Evolutionary conservation across 2,797 vertebrate species (phyloP).

Genomic region (Ibycter americanus): DNA sequence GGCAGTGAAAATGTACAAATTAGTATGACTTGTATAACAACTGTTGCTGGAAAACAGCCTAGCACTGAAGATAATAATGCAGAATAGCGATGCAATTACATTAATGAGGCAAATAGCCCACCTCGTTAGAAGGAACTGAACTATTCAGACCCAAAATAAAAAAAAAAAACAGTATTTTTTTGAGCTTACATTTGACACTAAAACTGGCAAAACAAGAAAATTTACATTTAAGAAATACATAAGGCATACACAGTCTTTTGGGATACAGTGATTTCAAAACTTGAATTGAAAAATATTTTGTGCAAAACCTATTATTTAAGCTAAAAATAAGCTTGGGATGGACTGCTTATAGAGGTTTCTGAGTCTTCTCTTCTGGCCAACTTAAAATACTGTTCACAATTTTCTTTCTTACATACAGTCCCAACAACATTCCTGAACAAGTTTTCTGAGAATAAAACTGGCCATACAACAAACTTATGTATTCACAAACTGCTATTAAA

Average conservation of each 20-base stretch:
- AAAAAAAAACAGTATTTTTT: neutral
- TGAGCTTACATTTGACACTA: neutral
- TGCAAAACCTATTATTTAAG: neutral
- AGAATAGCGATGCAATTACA: slow-evolving; percentile 49
- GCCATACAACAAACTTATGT: neutral
- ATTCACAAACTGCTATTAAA: neutral
- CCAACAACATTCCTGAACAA: neutral
- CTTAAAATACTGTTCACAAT: neutral
- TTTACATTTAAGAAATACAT: neutral
- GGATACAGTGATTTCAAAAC: neutral
- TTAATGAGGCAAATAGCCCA: slow-evolving; percentile 64
- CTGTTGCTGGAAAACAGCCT: slow-evolving; percentile 69
- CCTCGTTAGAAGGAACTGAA: slow-evolving; percentile 55
- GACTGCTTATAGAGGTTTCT: neutral
- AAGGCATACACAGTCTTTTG: neutral
- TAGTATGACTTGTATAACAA: slow-evolving; percentile 68
- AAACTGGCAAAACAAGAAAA: neutral
- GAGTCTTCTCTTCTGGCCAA: neutral
- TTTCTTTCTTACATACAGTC: neutral
- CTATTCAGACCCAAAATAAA: neutral
- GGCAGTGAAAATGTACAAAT: slow-evolving; percentile 73
- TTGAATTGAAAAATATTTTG: neutral
- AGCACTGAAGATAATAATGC: slow-evolving; percentile 6
- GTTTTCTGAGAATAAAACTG: neutral
- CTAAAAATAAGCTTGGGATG: neutral